A percentile compares a stretch with the other conserved stretches of the same genome.
Evolutionary conservation across 2,113 vertebrate species (phyloP).

Genomic region (Holacanthus passer): DNA sequence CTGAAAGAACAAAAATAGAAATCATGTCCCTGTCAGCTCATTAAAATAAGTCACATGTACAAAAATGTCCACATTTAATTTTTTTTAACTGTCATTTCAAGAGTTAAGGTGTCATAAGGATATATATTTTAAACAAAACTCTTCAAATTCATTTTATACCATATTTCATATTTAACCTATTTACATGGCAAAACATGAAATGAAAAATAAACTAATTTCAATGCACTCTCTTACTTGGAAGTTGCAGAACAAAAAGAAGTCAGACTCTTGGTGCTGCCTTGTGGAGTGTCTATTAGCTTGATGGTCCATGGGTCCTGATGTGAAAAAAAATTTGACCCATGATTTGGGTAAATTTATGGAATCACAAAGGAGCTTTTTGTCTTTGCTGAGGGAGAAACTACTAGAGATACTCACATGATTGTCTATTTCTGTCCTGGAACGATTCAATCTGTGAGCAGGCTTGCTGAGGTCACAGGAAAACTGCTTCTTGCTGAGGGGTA

Average conservation of each 20-base stretch:
- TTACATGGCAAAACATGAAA: background rate
- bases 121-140: background rate
- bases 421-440: constrained; percentile 61
- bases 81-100: too few species aligned
- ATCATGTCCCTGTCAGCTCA: background rate
- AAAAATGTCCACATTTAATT: background rate
- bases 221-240: constrained; percentile 62
- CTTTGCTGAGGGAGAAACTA: background rate
- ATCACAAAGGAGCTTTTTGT: constrained; percentile 12
- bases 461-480: constrained; percentile 31
- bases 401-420: constrained; percentile 62
- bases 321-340: background rate
- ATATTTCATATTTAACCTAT: background rate
- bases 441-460: constrained; percentile 21
- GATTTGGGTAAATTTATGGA: background rate
- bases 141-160: background rate
- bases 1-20: background rate
- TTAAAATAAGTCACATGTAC: background rate
- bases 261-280: constrained; percentile 76
- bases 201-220: background rate
- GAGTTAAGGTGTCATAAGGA: background rate
- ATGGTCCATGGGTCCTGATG: constrained; percentile 73
- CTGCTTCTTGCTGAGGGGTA: background rate
- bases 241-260: constrained; percentile 64
- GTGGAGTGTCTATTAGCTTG: constrained; percentile 63